Evolutionary conservation across 2,113 vertebrate genomes (phyloP), one percentile per base, ranked within the genome.

Genomic region (Apodemus speciosus): DNA sequence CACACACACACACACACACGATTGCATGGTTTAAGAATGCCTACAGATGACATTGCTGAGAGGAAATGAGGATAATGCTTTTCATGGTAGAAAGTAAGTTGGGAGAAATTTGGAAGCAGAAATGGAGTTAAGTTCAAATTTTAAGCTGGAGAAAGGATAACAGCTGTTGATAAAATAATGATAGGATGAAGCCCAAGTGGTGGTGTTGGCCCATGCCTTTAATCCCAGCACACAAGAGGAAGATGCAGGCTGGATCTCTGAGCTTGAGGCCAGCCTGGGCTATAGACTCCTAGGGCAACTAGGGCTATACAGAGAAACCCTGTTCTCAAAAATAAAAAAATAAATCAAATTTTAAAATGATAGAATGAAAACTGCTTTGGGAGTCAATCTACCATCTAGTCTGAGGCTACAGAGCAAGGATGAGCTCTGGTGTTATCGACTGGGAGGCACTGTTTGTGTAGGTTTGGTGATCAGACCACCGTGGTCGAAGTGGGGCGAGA

Each of bases 361-460:
- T 21, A 30, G 5, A 14, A 4, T 64, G 51, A 25, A 85, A 64
- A 18, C n/a, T 79, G 62, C 62, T 53, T 51, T 32, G 38, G 58
- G 76, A n/a, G 46, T 75, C 8, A 49, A 15, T 40, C 43, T 68
- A 69, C 53, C 27, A 6, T 43, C 62, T n/a, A 15, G 18, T 11
- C 15, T 75, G 77, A 56, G 3, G 38, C 53, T 71, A 5, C n/a
- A n/a, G 38, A 13, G 20, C 27, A 46, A 77, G 35, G 40, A 49
- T 6, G 25, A 49, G 11, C 38, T 25, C 18, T 0, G 4, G 0
- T 25, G 27, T 15, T 4, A 20, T 38, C n/a, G 25, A 0, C 27
- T 15, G 15, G 72, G 49, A 85, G n/a, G 1, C 27, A 20, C 18
- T 60, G 2, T 56, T 16, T 0, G 0, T 32, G 15, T 21, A 32